phyloP scores from a whole-genome alignment of 2,797 vertebrate genomes.

The Epinephelus malabaricus region DNA sequence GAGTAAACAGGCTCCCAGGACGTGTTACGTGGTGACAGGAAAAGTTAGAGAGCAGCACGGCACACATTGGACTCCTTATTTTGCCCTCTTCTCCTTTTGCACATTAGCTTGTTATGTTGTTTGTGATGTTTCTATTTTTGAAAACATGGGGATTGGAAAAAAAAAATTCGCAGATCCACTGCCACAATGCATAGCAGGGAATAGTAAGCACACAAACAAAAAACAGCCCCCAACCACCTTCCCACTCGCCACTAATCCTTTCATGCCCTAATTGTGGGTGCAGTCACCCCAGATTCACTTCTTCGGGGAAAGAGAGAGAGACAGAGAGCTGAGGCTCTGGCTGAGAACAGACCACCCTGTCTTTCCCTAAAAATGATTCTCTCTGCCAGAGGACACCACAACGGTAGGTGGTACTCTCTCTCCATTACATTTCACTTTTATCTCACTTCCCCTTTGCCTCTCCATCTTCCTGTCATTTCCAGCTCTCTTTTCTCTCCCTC shows the following conservation, averaged over 20 bases:
- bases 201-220: constrained; percentile 69
- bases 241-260: constrained; percentile 82
- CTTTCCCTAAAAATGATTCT: constrained; percentile 66
- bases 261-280: constrained; percentile 82
- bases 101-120: constrained; percentile 69
- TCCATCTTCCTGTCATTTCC: constrained; percentile 75
- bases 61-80: constrained; percentile 49
- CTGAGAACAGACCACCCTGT: constrained; percentile 72
- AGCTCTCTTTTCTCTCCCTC: constrained; percentile 45
- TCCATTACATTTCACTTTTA: constrained; percentile 79
- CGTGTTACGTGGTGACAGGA: constrained; percentile 41
- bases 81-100: constrained; percentile 55
- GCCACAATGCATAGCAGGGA: constrained; percentile 62
- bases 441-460: constrained; percentile 76
- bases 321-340: constrained; percentile 37
- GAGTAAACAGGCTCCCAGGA: constrained; percentile 65
- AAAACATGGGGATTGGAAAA: constrained; percentile 55
- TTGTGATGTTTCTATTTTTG: constrained; percentile 75
- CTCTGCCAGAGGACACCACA: constrained; percentile 75
- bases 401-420: constrained; percentile 79
- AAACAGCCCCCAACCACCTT: constrained; percentile 80
- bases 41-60: constrained; percentile 38
- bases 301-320: constrained; percentile 34
- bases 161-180: constrained; percentile 38
- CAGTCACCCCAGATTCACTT: constrained; percentile 78